phyloP scores from a whole-genome alignment of 2,797 vertebrate genomes.

The Acanthurus tractus region DNA sequence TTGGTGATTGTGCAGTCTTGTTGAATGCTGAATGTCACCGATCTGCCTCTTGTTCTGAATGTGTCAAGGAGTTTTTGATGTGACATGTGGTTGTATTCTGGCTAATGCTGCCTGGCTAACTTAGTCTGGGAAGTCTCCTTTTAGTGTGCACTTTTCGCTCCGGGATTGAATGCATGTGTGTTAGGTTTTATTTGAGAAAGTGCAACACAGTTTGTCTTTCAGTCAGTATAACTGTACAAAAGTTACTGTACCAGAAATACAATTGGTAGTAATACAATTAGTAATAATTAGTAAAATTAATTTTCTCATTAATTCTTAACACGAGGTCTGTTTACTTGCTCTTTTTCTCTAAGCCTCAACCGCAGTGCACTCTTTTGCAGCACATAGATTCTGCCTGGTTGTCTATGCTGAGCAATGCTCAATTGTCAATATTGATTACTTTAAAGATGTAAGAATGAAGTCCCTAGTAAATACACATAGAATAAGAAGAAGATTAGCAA shows the following conservation, averaged over 20 bases:
- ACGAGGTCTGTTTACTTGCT: neutral
- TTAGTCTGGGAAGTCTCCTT: slow-evolving; percentile 67
- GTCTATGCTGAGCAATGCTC: neutral
- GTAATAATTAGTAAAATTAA: neutral
- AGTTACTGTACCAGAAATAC: slow-evolving; percentile 1
- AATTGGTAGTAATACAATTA: neutral
- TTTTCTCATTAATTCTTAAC: neutral
- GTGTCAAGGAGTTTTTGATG: slow-evolving; percentile 55
- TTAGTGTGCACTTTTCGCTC: slow-evolving; percentile 1
- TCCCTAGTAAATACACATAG: neutral
- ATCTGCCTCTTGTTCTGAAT: slow-evolving; percentile 72
- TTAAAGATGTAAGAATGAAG: too few relatives aligned
- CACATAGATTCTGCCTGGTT: neutral
- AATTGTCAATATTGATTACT: neutral
- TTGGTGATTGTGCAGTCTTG: slow-evolving; percentile 84
- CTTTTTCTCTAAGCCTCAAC: neutral
- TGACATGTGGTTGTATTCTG: slow-evolving; percentile 60
- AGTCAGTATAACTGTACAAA: neutral
- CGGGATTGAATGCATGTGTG: neutral
- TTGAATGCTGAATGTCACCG: slow-evolving; percentile 79
- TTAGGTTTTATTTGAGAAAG: neutral
- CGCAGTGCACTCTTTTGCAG: neutral
- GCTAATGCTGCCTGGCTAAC: slow-evolving; percentile 42
- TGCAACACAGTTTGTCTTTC: neutral
- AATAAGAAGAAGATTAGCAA: neutral